Evolutionary conservation across 2,113 vertebrate species (phyloP).

Genomic region (Malaclemys terrapin): DNA sequence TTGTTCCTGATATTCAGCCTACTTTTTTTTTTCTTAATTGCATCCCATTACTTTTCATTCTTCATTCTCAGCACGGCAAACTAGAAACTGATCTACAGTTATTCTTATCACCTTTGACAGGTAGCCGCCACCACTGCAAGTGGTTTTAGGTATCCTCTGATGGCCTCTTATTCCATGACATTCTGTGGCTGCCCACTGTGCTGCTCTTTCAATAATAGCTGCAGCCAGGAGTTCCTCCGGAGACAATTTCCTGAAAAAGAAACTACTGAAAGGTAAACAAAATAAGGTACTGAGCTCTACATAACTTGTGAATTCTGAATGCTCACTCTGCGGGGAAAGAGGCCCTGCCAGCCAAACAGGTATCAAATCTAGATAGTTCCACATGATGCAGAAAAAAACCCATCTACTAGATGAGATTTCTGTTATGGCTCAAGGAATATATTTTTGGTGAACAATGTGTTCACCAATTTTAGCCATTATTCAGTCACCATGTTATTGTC

Average conservation of each 20-base stretch:
- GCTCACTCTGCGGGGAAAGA: background rate
- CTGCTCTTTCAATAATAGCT: background rate
- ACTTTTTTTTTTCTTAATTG: slow-evolving; percentile 28
- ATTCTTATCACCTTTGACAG: background rate
- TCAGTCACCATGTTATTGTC: background rate
- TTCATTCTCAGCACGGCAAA: background rate
- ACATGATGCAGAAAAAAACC: accelerated
- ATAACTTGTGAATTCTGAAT: background rate
- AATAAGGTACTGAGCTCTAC: accelerated
- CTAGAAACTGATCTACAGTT: background rate
- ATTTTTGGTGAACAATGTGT: background rate
- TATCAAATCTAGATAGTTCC: background rate
- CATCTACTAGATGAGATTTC: background rate
- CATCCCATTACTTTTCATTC: background rate
- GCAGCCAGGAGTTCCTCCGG: background rate
- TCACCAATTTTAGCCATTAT: background rate
- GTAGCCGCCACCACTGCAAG: background rate
- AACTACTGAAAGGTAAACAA: background rate
- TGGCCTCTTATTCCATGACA: background rate
- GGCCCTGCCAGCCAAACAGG: background rate
- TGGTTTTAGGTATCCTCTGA: background rate
- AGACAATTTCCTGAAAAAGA: background rate
- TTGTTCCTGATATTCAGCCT: background rate
- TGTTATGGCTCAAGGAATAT: background rate
- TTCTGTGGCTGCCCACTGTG: background rate